Conservation (phyloP, 2,888 invertebrate genomes). For the Cerastoderma edule region DNA sequence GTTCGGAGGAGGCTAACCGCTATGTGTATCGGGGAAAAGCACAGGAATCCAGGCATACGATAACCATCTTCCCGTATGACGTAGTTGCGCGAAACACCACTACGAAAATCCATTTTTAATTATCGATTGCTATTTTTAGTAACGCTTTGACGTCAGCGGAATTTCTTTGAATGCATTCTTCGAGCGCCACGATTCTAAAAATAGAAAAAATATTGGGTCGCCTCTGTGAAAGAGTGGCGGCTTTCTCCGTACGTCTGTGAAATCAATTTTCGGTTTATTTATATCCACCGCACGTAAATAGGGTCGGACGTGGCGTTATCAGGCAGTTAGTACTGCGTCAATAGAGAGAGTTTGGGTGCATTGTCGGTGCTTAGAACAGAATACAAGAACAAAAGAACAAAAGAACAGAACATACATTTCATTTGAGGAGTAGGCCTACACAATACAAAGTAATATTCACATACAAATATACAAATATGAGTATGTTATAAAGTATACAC, state of each 20-base stretch:
- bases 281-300: not conserved
- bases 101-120: slow-evolving; percentile 63
- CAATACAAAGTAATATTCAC: too few species aligned
- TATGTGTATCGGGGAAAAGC: too few species aligned
- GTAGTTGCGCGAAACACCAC: slow-evolving; percentile 41
- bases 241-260: slow-evolving; percentile 16
- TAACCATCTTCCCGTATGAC: slow-evolving; percentile 48
- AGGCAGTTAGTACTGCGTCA: too few species aligned
- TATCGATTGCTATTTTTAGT: slow-evolving; percentile 57
- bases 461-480: too few species aligned
- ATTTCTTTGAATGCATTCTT: slow-evolving; percentile 58
- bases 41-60: slow-evolving; percentile 29
- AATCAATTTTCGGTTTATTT: slow-evolving; percentile 16
- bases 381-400: too few species aligned
- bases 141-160: slow-evolving; percentile 56
- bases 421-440: too few species aligned
- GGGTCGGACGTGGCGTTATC: too few species aligned
- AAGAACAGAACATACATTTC: too few species aligned
- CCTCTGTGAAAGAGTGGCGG: not conserved
- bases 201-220: slow-evolving; percentile 44
- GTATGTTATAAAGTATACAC: too few species aligned
- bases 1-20: too few species aligned
- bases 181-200: slow-evolving; percentile 44
- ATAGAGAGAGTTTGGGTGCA: too few species aligned
- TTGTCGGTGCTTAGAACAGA: too few species aligned